Evolutionary conservation across 2,797 vertebrate species (phyloP), one percentile per base, ranked within the genome.

Genomic region (Pyrocephalus nanus): DNA sequence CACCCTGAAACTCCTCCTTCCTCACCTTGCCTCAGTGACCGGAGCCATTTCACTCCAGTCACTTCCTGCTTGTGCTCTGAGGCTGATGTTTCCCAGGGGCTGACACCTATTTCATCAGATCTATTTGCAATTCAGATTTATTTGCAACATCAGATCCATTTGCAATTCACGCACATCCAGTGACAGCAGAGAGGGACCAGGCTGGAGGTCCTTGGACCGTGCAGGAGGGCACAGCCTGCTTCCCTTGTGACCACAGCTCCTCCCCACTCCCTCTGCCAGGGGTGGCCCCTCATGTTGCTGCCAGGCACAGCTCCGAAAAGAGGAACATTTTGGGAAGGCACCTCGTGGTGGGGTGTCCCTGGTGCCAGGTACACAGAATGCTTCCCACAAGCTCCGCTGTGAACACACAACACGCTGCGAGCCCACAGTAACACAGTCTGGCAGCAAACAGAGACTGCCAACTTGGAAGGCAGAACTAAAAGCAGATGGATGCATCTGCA

Each of bases 401-500:
- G 1, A 95, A 94, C 53, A 90, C 53, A 86, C 79, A 95, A 94
- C 91, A 78, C 1, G 3, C 82, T 86, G 75, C 51, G 88, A 96
- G 90, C 55, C 90, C 58, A 54, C 64, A 92, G 66, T 83, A 93
- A 94, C 81, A 92, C 91, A 92, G 92, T 94, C 92, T 92, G 96
- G 95, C 87, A 53, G 82, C 78, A 86, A 75, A 81, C 2, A 0
- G 29, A 36, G 89, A 83, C 66, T 92, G 95, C 95, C 92, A 96
- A 86, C 91, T 96, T 96, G 95, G 95, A 96, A 94, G 62, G 82
- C 84, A 90, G 86, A 92, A 71, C 32, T 76, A 80, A 97, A 97
- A 78, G 82, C 95, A 96, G 95, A 93, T 92, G 92, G 96, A 88
- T 92, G 94, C 91, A 96, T 93, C 92, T 96, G 95, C 91, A 92